These are phyloP conservation scores for Takifugu flavidus DNA, from an alignment of 2,113 vertebrate species.

Conservation along the genomic window DNA sequence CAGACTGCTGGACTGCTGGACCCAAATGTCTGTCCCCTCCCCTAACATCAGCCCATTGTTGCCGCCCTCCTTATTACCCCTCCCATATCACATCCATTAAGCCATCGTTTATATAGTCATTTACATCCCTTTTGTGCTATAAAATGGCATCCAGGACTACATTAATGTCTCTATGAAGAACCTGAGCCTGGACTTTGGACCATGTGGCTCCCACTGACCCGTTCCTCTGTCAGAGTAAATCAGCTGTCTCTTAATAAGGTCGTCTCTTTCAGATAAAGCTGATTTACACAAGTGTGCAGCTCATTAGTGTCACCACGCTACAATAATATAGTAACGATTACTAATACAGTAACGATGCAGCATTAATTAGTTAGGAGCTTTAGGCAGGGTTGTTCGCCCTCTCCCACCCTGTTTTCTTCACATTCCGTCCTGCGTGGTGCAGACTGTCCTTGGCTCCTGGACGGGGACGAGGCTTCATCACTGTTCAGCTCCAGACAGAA, in stretches of 20 bases:
- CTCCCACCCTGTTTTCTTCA: slow-evolving; percentile 18
- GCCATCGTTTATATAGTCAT: slow-evolving; percentile 60
- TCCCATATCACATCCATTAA: slow-evolving; percentile 5
- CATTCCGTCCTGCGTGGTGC: slow-evolving; percentile 20
- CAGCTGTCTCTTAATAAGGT: slow-evolving; percentile 6
- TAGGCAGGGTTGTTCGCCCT: slow-evolving; percentile 15
- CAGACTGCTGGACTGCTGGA: too few species aligned
- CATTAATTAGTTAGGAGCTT: slow-evolving; percentile 22
- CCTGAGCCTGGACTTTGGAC: slow-evolving; percentile 10
- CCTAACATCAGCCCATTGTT: neutral
- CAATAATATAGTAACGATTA: slow-evolving; percentile 33
- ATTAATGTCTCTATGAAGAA: slow-evolving; percentile 47
- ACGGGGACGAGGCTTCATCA: slow-evolving; percentile 56
- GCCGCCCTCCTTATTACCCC: neutral
- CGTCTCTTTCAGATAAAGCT: slow-evolving; percentile 27
- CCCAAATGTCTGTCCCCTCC: too few species aligned
- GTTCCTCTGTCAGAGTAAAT: slow-evolving; percentile 38
- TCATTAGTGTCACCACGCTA: slow-evolving; percentile 20
- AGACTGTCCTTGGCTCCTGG: slow-evolving; percentile 52
- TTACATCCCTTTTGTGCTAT: slow-evolving; percentile 54
- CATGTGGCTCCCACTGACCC: slow-evolving; percentile 22
- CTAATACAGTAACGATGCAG: slow-evolving; percentile 1
- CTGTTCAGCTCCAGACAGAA: slow-evolving; percentile 32
- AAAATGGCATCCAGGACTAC: slow-evolving; percentile 18
- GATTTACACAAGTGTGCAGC: slow-evolving; percentile 33